These are phyloP conservation scores for Lethocerus indicus DNA, from an alignment of 1,140 invertebrate species.

Conservation along the genomic window DNA sequence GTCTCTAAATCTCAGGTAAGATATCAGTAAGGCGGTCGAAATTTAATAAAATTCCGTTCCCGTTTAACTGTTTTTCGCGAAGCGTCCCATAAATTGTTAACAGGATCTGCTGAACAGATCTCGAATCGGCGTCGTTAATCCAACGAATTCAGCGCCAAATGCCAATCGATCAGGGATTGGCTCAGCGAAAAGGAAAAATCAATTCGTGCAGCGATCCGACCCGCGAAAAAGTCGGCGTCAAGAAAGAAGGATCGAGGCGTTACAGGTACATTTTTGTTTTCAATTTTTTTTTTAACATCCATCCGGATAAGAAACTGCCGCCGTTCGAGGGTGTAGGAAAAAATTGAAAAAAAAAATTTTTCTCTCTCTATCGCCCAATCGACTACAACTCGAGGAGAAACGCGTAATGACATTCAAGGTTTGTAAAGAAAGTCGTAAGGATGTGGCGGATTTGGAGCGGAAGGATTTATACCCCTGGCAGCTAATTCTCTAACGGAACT, in stretches of 20 bases:
- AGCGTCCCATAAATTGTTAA: neutral
- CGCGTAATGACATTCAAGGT: too few species aligned
- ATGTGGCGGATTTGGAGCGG: too few species aligned
- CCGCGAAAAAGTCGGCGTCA: slow-evolving; percentile 65
- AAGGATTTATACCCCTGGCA: too few species aligned
- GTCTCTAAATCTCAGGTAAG: slow-evolving; percentile 59
- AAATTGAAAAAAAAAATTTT: too few species aligned
- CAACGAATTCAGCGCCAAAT: slow-evolving; percentile 49
- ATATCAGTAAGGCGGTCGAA: neutral
- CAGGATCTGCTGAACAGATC: neutral
- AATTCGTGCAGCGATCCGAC: slow-evolving; percentile 55
- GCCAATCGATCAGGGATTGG: slow-evolving; percentile 63
- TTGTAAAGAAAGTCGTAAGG: too few species aligned
- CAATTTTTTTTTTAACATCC: too few species aligned
- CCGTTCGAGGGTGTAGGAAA: too few species aligned
- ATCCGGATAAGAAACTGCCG: too few species aligned
- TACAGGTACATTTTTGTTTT: slow-evolving; percentile 33
- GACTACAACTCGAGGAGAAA: too few species aligned
- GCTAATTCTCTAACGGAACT: too few species aligned
- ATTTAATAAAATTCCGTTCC: neutral
- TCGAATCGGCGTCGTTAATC: neutral
- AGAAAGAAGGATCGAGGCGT: slow-evolving; percentile 48
- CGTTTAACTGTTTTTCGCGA: neutral
- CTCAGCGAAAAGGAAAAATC: slow-evolving; percentile 51
- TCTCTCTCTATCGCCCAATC: too few species aligned